Conservation (phyloP, 2,797 vertebrate species). For the Pygocentrus nattereri region DNA sequence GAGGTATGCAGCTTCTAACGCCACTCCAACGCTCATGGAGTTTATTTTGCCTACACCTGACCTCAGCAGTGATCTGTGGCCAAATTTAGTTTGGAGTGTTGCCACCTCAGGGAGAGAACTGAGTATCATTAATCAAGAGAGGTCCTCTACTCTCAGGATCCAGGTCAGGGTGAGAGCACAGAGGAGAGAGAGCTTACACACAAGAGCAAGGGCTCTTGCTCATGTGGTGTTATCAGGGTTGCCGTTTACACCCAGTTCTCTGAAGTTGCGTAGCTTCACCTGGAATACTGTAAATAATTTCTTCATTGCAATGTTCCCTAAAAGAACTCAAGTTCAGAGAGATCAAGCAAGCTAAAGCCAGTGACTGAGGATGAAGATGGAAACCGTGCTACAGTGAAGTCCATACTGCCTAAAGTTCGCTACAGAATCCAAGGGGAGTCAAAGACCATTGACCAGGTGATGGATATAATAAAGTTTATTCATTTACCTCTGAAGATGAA, state of each 20-base stretch:
- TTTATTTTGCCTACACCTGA: slow-evolving; percentile 69
- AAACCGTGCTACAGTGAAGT: slow-evolving; percentile 21
- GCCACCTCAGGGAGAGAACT: slow-evolving; percentile 61
- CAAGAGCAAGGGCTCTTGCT: slow-evolving; percentile 37
- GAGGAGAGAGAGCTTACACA: slow-evolving; percentile 28
- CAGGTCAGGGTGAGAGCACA: slow-evolving; percentile 59
- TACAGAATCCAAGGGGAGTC: slow-evolving; percentile 26
- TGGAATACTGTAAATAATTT: slow-evolving; percentile 9
- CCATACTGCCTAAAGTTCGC: slow-evolving; percentile 45
- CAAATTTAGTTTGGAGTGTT: slow-evolving; percentile 70
- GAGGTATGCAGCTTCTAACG: slow-evolving; percentile 47
- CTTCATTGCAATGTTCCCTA: slow-evolving; percentile 22
- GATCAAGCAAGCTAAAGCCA: slow-evolving; percentile 59
- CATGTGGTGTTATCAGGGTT: slow-evolving; percentile 34
- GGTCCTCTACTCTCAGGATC: slow-evolving; percentile 61
- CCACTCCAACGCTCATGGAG: slow-evolving; percentile 52
- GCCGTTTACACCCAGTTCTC: slow-evolving; percentile 34
- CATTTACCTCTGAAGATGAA: too few relatives aligned
- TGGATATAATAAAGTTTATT: not conserved
- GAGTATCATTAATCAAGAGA: slow-evolving; percentile 64
- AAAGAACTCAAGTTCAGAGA: slow-evolving; percentile 53
- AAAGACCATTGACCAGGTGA: slow-evolving; percentile 42
- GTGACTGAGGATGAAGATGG: slow-evolving; percentile 54
- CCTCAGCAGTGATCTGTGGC: slow-evolving; percentile 65
- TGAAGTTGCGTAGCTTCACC: slow-evolving; percentile 39